A percentile compares a stretch with the other conserved stretches of the same genome.
phyloP scores from a whole-genome alignment of 2,797 vertebrate genomes.

The Leptodactylus fallax region DNA sequence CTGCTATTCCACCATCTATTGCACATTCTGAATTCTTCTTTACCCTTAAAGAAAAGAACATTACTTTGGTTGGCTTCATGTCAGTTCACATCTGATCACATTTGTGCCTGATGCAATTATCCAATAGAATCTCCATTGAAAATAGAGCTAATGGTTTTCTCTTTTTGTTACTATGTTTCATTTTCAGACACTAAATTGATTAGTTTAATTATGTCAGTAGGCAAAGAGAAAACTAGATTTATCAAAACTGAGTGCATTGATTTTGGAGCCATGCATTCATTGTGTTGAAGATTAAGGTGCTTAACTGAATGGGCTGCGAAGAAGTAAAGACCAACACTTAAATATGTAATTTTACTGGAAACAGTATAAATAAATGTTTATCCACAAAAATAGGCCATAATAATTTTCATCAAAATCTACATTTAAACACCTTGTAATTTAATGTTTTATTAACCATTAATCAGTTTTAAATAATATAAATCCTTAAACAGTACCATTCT shows the following conservation, averaged over 20 bases:
- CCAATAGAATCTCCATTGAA: conserved; percentile 1
- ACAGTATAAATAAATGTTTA: too few species aligned
- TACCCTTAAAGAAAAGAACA: conserved; percentile 5
- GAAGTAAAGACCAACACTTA: background rate
- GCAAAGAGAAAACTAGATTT: conserved; percentile 37
- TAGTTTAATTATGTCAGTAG: conserved; percentile 38
- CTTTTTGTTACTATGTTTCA: conserved; percentile 27
- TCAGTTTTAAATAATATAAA: too few species aligned
- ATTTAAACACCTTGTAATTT: too few species aligned
- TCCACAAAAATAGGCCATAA: too few species aligned
- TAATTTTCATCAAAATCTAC: too few species aligned
- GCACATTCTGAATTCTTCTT: conserved; percentile 12
- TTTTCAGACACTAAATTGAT: conserved; percentile 34
- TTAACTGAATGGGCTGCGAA: background rate
- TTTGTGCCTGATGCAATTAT: conserved; percentile 33
- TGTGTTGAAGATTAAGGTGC: background rate
- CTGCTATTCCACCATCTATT: background rate
- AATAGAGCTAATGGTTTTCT: conserved; percentile 40
- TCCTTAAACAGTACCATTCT: too few species aligned
- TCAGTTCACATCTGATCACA: conserved; percentile 34
- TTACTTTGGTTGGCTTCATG: conserved; percentile 12
- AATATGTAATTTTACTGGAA: background rate
- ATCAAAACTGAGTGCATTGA: conserved; percentile 38
- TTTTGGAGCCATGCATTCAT: background rate
- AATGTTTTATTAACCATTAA: too few species aligned